These are phyloP conservation scores for Puntigrus tetrazona DNA, from an alignment of 2,113 vertebrate genomes.

Conservation along the genomic window DNA sequence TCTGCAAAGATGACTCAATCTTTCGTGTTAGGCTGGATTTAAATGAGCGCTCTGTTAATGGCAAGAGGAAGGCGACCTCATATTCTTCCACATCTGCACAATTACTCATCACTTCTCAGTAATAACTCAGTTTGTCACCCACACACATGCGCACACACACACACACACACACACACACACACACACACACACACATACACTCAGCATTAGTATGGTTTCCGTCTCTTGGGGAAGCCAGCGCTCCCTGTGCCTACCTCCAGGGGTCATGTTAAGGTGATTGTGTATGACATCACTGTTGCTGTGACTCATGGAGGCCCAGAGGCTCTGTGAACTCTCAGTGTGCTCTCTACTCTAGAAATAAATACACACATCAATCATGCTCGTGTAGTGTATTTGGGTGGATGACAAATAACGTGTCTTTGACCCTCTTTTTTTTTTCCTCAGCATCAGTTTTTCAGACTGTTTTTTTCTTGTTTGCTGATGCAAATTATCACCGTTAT, in stretches of 20 bases:
- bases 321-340: slow-evolving; percentile 60
- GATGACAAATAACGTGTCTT: not conserved
- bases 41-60: not conserved
- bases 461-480: too few species aligned
- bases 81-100: slow-evolving; percentile 11
- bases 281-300: slow-evolving; percentile 76
- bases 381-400: not conserved
- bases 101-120: not conserved
- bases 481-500: not conserved
- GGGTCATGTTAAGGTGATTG: slow-evolving; percentile 66
- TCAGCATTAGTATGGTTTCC: not conserved
- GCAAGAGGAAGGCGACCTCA: not conserved
- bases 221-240: not conserved
- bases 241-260: not conserved
- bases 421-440: not conserved
- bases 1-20: not conserved
- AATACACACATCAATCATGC: slow-evolving; percentile 5
- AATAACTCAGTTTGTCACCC: slow-evolving; percentile 1
- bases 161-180: not conserved
- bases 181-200: not conserved
- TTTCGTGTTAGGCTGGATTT: not conserved
- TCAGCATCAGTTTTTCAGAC: not conserved
- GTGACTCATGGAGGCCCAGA: slow-evolving; percentile 70
- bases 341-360: slow-evolving; percentile 19
- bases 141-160: not conserved